Evolutionary conservation across 2,888 invertebrate species (phyloP).

Genomic region (Caenorhabditis becei): DNA sequence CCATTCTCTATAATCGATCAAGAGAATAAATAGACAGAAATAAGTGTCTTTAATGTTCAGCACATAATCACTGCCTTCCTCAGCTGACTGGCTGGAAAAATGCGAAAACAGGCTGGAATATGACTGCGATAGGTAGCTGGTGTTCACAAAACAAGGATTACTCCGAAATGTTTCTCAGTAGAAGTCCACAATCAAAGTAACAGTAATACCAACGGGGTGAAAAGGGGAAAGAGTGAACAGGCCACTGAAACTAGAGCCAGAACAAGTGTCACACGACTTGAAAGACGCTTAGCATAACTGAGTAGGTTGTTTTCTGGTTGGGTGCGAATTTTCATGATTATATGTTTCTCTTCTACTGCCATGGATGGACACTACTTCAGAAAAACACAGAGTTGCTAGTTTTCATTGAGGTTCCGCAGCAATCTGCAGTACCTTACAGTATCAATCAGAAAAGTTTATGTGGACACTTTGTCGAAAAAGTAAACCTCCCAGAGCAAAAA

Average conservation of each 20-base stretch:
- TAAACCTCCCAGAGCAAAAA: no score
- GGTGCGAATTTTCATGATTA: conserved; percentile 11
- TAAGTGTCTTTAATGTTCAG: conserved; percentile 40
- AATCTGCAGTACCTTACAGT: no score
- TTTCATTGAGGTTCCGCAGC: no score
- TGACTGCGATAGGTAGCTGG: neutral
- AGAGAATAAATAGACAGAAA: conserved; percentile 24
- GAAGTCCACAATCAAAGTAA: neutral
- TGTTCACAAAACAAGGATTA: neutral
- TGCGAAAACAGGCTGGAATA: conserved; percentile 9
- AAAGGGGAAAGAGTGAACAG: neutral
- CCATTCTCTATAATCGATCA: conserved; percentile 54
- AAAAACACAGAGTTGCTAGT: no score
- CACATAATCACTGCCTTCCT: conserved; percentile 51
- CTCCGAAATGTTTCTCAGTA: neutral
- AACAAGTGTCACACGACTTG: neutral
- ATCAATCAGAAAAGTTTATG: no score
- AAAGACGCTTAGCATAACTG: conserved; percentile 13
- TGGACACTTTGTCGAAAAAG: no score
- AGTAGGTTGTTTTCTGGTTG: neutral
- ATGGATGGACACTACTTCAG: neutral
- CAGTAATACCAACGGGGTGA: neutral
- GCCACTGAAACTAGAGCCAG: neutral
- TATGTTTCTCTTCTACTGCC: neutral
- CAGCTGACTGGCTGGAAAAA: neutral